phyloP scores from a whole-genome alignment of 2,888 invertebrate genomes.

The Rhamphomyia laevipes region DNA sequence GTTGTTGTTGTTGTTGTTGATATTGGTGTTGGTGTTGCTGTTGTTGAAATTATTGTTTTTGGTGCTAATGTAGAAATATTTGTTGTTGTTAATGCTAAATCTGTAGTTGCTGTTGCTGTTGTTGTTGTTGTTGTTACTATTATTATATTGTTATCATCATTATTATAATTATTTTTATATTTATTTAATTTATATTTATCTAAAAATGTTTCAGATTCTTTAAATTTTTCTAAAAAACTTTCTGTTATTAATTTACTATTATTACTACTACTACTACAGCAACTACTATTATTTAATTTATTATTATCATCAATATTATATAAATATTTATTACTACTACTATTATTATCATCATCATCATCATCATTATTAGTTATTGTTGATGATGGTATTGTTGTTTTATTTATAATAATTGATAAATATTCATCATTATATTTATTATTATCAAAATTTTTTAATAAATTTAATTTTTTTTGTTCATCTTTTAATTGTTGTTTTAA shows the following conservation, averaged over 20 bases:
- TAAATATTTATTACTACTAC: neutral
- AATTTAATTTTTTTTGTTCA: too few relatives aligned
- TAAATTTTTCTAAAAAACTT: neutral
- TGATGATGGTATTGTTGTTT: too few relatives aligned
- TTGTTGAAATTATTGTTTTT: neutral
- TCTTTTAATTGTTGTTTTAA: too few relatives aligned
- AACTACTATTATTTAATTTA: neutral
- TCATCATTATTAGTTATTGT: too few relatives aligned
- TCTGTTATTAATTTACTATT: neutral
- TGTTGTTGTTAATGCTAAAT: neutral
- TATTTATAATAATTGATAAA: too few relatives aligned
- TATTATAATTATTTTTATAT: conserved; percentile 3
- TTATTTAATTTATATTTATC: conserved; percentile 1
- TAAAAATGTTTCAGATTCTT: conserved; percentile 1
- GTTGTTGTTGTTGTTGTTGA: neutral
- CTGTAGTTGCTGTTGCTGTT: conserved; percentile 3
- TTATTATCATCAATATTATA: neutral
- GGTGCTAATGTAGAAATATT: neutral
- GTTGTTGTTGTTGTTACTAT: conserved; percentile 5
- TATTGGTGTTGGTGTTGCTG: neutral
- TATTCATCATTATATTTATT: too few relatives aligned
- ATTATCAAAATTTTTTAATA: too few relatives aligned
- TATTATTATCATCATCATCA: too few relatives aligned
- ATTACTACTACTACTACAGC: too few relatives aligned
- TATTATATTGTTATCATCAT: neutral